Evolutionary conservation across 1,140 invertebrate genomes (phyloP).

Genomic region (Cyclargus thomasi): DNA sequence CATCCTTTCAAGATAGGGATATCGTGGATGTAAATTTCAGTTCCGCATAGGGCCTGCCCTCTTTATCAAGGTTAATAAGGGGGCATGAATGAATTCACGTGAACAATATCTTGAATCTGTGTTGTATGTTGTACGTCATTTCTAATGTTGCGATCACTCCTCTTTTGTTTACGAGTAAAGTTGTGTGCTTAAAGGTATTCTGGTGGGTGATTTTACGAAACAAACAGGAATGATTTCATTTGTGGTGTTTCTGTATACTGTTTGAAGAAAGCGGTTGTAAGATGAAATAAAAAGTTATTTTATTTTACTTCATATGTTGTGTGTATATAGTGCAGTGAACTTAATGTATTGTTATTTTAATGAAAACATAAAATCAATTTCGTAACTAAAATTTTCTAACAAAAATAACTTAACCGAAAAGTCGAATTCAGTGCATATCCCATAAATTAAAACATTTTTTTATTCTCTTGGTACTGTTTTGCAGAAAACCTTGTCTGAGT

Average conservation of each 20-base stretch:
- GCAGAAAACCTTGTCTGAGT: too few relatives aligned
- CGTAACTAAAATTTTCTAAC: too few relatives aligned
- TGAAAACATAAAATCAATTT: too few relatives aligned
- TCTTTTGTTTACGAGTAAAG: background rate
- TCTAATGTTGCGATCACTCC: background rate
- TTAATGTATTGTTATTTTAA: too few relatives aligned
- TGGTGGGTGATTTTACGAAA: background rate
- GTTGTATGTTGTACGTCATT: background rate
- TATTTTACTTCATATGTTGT: too few relatives aligned
- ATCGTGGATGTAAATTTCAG: constrained; percentile 25
- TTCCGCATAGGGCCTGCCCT: constrained; percentile 24
- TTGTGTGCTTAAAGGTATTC: background rate
- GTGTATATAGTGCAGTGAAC: too few relatives aligned
- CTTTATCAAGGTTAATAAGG: constrained; percentile 17
- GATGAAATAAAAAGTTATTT: too few relatives aligned
- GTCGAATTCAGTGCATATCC: too few relatives aligned
- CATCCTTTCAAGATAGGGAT: constrained; percentile 24
- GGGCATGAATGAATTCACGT: background rate
- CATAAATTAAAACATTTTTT: too few relatives aligned
- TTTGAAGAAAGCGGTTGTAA: too few relatives aligned
- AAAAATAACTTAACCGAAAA: too few relatives aligned
- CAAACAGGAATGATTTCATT: background rate
- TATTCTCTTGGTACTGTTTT: too few relatives aligned
- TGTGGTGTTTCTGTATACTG: background rate
- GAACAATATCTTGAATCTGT: background rate